These are phyloP conservation scores for Geotrypetes seraphini DNA, from an alignment of 2,797 vertebrate species.

Conservation along the genomic window DNA sequence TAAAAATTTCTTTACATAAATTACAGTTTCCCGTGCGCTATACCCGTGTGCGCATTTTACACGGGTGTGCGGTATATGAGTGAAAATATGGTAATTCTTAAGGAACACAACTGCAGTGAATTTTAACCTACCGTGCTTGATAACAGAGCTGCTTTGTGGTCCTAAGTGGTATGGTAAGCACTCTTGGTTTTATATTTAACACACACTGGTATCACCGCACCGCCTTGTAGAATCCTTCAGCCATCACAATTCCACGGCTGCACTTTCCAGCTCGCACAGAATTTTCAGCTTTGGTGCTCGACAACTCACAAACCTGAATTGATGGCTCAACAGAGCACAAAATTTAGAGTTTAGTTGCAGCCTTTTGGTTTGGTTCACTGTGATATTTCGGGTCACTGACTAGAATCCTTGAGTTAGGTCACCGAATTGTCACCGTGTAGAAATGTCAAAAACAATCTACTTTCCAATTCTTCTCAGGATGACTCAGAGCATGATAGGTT, in stretches of 20 bases:
- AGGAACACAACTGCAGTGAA: too few species aligned
- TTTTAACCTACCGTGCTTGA: too few species aligned
- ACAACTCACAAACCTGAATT: slow-evolving; percentile 21
- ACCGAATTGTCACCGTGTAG: slow-evolving; percentile 28
- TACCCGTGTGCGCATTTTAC: too few species aligned
- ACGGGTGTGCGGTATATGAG: too few species aligned
- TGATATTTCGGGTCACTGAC: slow-evolving; percentile 24
- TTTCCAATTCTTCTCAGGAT: slow-evolving; percentile 25
- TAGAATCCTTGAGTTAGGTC: slow-evolving; percentile 24
- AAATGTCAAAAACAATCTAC: slow-evolving; percentile 32
- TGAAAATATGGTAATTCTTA: too few species aligned
- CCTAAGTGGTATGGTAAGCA: too few species aligned
- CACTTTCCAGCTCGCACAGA: not conserved
- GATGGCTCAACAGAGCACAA: slow-evolving; percentile 33
- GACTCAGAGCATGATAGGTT: slow-evolving; percentile 16
- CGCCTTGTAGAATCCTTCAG: not conserved
- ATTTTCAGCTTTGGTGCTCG: slow-evolving; percentile 6
- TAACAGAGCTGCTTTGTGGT: too few species aligned
- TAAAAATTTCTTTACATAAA: too few species aligned
- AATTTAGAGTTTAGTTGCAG: slow-evolving; percentile 15
- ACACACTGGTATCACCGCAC: slow-evolving; percentile 3
- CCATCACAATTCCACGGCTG: slow-evolving; percentile 8
- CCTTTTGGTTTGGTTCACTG: slow-evolving; percentile 25
- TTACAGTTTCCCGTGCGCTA: too few species aligned
- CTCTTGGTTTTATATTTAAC: not conserved